Conservation (phyloP, 2,113 vertebrate genomes). For the Labeo rohita region DNA sequence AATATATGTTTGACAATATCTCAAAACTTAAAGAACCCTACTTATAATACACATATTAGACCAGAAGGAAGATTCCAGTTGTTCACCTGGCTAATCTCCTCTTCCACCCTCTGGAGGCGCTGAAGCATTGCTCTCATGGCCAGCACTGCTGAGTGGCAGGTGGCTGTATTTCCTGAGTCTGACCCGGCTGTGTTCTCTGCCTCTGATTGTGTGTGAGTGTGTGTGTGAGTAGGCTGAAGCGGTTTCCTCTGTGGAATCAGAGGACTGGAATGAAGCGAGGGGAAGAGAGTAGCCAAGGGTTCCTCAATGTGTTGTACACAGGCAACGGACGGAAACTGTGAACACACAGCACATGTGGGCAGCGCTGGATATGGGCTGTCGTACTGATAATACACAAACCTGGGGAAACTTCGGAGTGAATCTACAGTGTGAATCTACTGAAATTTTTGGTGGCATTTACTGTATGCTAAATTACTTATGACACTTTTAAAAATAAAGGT, state of each 20-base stretch:
- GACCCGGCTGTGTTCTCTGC: slow-evolving; percentile 56
- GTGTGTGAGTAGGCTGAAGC: slow-evolving; percentile 55
- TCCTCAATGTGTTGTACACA: slow-evolving; percentile 76
- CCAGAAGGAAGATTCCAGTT: slow-evolving; percentile 54
- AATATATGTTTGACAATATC: neutral
- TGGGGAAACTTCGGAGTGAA: neutral
- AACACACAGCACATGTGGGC: slow-evolving; percentile 74
- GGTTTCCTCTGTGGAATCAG: slow-evolving; percentile 72
- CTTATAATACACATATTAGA: neutral
- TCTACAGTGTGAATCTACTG: neutral
- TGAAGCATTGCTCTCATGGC: slow-evolving; percentile 87
- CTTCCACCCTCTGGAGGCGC: slow-evolving; percentile 91
- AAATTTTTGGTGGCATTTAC: neutral
- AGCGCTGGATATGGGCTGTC: neutral
- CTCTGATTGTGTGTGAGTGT: slow-evolving; percentile 41
- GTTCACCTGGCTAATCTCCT: slow-evolving; percentile 93
- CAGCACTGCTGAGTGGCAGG: slow-evolving; percentile 80
- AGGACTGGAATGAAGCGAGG: slow-evolving; percentile 72
- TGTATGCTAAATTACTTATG: neutral
- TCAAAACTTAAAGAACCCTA: neutral
- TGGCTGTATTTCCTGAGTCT: slow-evolving; percentile 66
- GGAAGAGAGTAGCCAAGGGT: slow-evolving; percentile 68
- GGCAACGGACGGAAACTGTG: slow-evolving; percentile 82
- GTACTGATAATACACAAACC: neutral
- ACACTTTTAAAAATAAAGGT: no score